Conservation (phyloP, 2,797 vertebrate species). For the Macrochelys suwanniensis region DNA sequence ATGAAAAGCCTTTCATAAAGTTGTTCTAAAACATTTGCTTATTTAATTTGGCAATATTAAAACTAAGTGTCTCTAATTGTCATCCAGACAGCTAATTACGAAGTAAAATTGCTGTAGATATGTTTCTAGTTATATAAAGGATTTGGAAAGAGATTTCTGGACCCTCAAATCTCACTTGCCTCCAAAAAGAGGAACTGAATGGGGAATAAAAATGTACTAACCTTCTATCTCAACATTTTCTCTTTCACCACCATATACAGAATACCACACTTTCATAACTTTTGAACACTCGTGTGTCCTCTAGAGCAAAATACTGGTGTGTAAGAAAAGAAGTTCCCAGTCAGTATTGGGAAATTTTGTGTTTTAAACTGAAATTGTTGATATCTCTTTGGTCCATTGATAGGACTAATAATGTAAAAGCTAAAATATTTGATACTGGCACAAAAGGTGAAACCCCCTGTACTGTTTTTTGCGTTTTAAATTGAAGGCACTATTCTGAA, state of each 20-base stretch:
- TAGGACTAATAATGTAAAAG: conserved; percentile 44
- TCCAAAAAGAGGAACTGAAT: not conserved
- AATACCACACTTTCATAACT: not conserved
- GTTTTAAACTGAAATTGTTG: not conserved
- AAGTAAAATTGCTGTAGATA: not conserved
- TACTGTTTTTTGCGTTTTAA: conserved; percentile 48
- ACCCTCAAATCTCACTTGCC: not conserved
- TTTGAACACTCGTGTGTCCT: not conserved
- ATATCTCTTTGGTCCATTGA: conserved; percentile 13
- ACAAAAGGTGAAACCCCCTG: conserved; percentile 58
- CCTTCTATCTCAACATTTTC: not conserved
- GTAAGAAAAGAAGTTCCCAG: not conserved
- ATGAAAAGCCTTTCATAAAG: not conserved
- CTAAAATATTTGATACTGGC: conserved; percentile 29
- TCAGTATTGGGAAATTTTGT: not conserved
- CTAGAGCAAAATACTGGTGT: not conserved
- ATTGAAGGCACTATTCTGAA: conserved; percentile 51
- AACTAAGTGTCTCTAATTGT: not conserved
- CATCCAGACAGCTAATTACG: not conserved
- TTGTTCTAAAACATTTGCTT: not conserved
- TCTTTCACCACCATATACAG: not conserved
- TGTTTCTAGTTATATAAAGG: not conserved
- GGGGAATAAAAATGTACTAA: not conserved
- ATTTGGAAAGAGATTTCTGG: not conserved
- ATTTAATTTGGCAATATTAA: not conserved